Conservation (phyloP, 2,888 invertebrate genomes). For the Sarcophaga rosellei region DNA sequence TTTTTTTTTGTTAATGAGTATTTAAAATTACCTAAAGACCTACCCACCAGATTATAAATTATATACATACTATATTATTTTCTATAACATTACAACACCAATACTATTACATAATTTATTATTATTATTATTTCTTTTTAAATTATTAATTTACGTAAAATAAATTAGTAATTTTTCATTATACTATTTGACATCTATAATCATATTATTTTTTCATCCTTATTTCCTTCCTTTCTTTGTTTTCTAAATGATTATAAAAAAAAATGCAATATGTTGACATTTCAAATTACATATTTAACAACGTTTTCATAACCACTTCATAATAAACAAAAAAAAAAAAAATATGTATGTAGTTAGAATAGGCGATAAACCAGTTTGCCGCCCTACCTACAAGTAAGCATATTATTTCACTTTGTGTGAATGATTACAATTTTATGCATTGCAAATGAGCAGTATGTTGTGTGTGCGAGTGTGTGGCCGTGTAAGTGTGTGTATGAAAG, state of each 20-base stretch:
- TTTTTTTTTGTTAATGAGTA: constrained; percentile 13
- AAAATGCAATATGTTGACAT: constrained; percentile 16
- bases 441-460: constrained; percentile 3
- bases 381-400: constrained; percentile 4
- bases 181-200: constrained; percentile 28
- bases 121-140: constrained; percentile 23
- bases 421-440: constrained; percentile 15
- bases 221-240: constrained; percentile 8
- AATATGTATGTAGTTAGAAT: neutral
- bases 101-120: constrained; percentile 35
- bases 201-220: constrained; percentile 5
- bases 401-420: constrained; percentile 57
- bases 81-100: constrained; percentile 19
- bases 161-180: constrained; percentile 45
- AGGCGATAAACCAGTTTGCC: constrained; percentile 18
- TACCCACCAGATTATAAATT: constrained; percentile 21
- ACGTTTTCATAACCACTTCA: neutral
- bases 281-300: constrained; percentile 23
- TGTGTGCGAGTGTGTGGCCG: constrained; percentile 30
- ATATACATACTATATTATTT: constrained; percentile 24
- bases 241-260: constrained; percentile 18
- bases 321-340: neutral
- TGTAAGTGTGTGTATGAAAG: constrained; percentile 40
- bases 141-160: constrained; percentile 53
- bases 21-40: neutral